A percentile compares a stretch with the other conserved stretches of the same genome.
Conservation (phyloP, 2,797 vertebrate genomes). For the Phrynocephalus guinanensis region DNA sequence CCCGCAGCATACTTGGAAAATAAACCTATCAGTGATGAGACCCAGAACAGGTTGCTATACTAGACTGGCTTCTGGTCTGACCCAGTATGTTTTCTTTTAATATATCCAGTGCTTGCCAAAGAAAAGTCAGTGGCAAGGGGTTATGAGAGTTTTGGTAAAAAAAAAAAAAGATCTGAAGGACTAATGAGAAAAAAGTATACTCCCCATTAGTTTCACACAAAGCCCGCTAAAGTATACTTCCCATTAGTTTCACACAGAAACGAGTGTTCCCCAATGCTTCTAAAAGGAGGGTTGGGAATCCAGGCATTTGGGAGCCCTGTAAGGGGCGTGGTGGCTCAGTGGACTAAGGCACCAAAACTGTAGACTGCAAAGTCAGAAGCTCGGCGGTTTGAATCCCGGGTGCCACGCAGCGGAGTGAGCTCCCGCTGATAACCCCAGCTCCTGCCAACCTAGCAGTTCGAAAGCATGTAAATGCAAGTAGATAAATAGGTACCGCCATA, state of each 20-base stretch:
- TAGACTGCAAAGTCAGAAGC: no score
- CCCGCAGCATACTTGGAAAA: not conserved
- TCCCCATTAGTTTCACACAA: no score
- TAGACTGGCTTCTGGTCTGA: not conserved
- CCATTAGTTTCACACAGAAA: not conserved
- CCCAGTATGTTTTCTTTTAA: not conserved
- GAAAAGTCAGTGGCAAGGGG: not conserved
- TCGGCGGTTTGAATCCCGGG: no score
- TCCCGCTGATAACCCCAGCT: no score
- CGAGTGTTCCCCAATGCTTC: not conserved
- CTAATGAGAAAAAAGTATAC: not conserved
- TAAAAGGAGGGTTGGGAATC: no score
- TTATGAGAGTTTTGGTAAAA: not conserved
- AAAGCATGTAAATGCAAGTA: no score
- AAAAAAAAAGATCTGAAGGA: not conserved
- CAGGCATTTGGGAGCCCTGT: not conserved
- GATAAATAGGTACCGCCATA: no score
- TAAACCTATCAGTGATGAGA: not conserved
- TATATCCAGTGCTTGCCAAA: not conserved
- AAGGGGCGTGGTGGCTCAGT: no score
- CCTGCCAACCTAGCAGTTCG: no score
- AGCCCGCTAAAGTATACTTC: no score
- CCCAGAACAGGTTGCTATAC: not conserved
- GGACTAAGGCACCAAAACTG: no score
- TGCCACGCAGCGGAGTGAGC: no score